Base-by-base conservation (phyloP, 2,888 invertebrate species). In the Zeuzera pyrina region DNA sequence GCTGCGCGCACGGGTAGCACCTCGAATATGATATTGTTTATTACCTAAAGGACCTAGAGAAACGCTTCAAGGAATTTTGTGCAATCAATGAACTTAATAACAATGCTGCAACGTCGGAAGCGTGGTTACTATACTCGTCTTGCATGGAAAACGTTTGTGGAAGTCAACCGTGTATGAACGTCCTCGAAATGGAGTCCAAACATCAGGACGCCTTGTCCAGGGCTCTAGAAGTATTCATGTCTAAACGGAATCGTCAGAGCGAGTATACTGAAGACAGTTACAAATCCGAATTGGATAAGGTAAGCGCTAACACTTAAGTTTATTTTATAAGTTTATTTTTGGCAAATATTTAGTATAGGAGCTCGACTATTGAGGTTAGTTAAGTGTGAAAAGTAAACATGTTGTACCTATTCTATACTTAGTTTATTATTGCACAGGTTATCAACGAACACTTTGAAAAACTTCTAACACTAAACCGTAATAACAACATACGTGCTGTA, bases 131-230 rank as follows among this genome's bases (percentile, higher is more conserved):
- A 10, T 48, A 49, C 36, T 8, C 14, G 8, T 31, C 33, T 30
- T 13, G 14, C 29, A 36, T 42, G 34, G 38, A 30, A 22, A 36
- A 44, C 33, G 64, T 66, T 31, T 60, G 72, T 15, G 74, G 77
- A 12, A 57, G 49, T 10, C 85, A 84, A 41, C 79, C 41, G 12
- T 34, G 38, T 24, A 25, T 47, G 14, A 19, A 19, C 19, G 19
- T 8, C 1, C 19, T 5, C 6, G 6, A 19, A 8, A 19, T 19
- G 29, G 37, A 15, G 37, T 22, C n/a, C 32, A 40, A 38, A 15
- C 39, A 36, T 15, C 36, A 36, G 14, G 32, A 26, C 29, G 10
- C 15, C 10, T 29, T 30, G 8, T 10, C 38, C 19, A 8, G 6
- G 5, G 5, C 19, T 19, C 19, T 19, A 19, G 6, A 19, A 19